A percentile compares a stretch with the other conserved stretches of the same genome.
Evolutionary conservation across 2,888 invertebrate species (phyloP).

Genomic region (Caenorhabditis afra): DNA sequence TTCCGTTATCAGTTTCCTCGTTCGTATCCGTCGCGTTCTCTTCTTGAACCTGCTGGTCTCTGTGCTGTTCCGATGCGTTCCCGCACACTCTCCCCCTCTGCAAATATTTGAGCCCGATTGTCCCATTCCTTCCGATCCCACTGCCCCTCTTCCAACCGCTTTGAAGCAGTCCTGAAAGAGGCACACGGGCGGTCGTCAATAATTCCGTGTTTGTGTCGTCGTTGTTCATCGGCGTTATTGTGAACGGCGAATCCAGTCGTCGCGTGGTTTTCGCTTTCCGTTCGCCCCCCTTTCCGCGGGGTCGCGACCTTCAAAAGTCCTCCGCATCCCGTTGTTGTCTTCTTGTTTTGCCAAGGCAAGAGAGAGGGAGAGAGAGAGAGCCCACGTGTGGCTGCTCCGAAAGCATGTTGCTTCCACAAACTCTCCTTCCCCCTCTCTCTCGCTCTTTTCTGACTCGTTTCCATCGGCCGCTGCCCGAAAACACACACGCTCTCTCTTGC

Average conservation of each 20-base stretch:
- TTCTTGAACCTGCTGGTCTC: slow-evolving; percentile 8
- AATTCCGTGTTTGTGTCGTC: neutral
- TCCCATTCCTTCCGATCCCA: neutral
- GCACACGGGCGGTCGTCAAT: neutral
- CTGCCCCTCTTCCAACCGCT: neutral
- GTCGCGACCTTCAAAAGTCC: neutral
- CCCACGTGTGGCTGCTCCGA: slow-evolving; percentile 13
- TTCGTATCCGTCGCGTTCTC: neutral
- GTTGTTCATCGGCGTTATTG: slow-evolving; percentile 4
- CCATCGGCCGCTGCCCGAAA: slow-evolving; percentile 25
- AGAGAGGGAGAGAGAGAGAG: neutral
- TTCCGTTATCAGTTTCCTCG: too few relatives aligned
- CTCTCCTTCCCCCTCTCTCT: neutral
- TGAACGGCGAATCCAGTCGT: neutral
- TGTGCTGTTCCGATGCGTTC: neutral
- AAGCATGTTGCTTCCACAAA: slow-evolving; percentile 4
- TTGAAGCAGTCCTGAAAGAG: too few relatives aligned
- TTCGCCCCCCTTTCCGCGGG: neutral
- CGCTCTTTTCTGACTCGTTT: slow-evolving; percentile 12
- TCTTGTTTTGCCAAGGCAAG: slow-evolving; percentile 17
- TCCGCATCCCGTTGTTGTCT: neutral
- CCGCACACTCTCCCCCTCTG: neutral
- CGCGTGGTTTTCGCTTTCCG: neutral
- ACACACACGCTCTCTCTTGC: slow-evolving; percentile 17
- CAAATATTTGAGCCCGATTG: slow-evolving; percentile 17